phyloP scores from a whole-genome alignment of 2,888 invertebrate genomes.

The Rhyacophila evoluta region DNA sequence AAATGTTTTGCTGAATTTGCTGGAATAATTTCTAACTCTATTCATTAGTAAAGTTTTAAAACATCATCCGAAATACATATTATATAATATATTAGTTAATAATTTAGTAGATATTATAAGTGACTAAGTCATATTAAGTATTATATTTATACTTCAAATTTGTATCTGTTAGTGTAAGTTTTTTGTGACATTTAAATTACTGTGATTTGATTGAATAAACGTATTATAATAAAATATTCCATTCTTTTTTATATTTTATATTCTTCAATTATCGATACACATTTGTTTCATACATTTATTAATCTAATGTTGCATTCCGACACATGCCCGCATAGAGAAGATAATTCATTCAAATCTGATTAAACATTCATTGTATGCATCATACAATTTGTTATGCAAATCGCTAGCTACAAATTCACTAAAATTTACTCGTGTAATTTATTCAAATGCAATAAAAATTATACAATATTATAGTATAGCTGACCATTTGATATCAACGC shows the following conservation, averaged over 20 bases:
- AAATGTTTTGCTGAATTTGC: too few relatives aligned
- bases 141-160: not conserved
- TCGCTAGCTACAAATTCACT: not conserved
- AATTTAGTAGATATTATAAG: not conserved
- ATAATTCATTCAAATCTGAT: not conserved
- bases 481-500: too few relatives aligned
- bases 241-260: not conserved
- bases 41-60: not conserved
- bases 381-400: not conserved
- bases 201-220: slow-evolving; percentile 2
- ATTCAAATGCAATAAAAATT: too few relatives aligned
- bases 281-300: not conserved
- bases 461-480: too few relatives aligned
- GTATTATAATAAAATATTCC: not conserved
- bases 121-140: not conserved
- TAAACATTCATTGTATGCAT: not conserved
- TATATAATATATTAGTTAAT: not conserved
- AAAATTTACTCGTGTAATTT: not conserved
- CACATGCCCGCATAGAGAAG: not conserved
- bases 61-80: too few relatives aligned
- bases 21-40: not conserved
- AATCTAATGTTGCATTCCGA: not conserved
- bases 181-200: not conserved
- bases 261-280: not conserved
- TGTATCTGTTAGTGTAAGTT: not conserved